Evolutionary conservation across 2,888 invertebrate species (phyloP).

Genomic region (Horisme vitalbata): DNA sequence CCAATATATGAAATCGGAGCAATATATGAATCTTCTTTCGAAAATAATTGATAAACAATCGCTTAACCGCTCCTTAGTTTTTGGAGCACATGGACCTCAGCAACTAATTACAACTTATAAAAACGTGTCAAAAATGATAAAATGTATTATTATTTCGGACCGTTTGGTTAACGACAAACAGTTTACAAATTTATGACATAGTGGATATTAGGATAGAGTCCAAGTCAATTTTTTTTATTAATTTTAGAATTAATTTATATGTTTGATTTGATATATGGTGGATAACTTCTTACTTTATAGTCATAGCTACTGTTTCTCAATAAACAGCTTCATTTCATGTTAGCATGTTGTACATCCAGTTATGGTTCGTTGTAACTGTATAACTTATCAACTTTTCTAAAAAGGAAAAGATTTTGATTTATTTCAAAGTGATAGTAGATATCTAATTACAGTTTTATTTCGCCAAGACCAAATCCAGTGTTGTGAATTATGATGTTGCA

Average conservation of each 20-base stretch:
- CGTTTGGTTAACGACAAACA: no score
- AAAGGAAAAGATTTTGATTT: constrained; percentile 15
- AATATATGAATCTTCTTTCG: no score
- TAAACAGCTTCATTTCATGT: constrained; percentile 12
- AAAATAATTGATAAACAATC: no score
- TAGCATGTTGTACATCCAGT: constrained; percentile 14
- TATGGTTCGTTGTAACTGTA: constrained; percentile 2
- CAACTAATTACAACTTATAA: no score
- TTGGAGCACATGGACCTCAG: no score
- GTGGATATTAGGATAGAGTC: no score
- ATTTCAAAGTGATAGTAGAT: constrained; percentile 12
- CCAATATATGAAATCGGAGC: no score
- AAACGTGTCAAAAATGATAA: no score
- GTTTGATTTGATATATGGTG: constrained; percentile 5
- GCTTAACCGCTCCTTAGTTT: no score
- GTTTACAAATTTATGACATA: no score
- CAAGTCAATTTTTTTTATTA: no score
- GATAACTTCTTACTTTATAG: constrained; percentile 25
- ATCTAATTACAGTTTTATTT: constrained; percentile 17
- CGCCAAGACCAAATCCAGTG: constrained; percentile 10
- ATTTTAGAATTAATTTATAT: background rate
- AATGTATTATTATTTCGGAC: no score
- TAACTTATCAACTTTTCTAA: constrained; percentile 2
- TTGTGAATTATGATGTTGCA: constrained; percentile 18
- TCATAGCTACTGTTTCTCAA: constrained; percentile 30